These are phyloP conservation scores for Sepiola atlantica DNA, from an alignment of 2,888 invertebrate genomes.

Conservation along the genomic window DNA sequence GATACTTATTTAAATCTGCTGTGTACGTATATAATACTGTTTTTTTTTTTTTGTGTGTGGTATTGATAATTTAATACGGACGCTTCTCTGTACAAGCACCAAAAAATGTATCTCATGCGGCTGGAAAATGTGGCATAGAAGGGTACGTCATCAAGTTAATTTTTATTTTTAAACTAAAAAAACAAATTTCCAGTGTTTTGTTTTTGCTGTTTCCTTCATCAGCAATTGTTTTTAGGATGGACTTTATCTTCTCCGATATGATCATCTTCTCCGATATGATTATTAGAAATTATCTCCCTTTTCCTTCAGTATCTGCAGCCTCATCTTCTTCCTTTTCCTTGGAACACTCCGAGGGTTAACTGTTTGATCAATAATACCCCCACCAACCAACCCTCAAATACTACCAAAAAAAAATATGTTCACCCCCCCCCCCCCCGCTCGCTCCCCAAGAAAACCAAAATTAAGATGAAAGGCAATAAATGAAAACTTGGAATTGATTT, in stretches of 20 bases:
- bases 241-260: background rate
- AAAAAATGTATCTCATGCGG: no score
- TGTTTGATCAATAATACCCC: background rate
- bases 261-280: background rate
- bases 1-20: no score
- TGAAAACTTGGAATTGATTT: background rate
- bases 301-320: conserved; percentile 32
- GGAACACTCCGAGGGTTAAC: background rate
- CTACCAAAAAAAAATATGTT: background rate
- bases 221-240: background rate
- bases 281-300: background rate
- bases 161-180: background rate
- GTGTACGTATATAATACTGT: no score
- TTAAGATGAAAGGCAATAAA: background rate
- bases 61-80: no score
- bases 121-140: no score
- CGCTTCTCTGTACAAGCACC: no score
- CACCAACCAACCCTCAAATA: background rate
- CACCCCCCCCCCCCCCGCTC: no score
- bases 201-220: background rate
- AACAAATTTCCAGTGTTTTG: background rate
- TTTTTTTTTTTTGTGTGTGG: no score
- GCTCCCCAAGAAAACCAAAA: no score
- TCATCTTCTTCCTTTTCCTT: background rate
- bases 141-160: no score